phyloP scores from a whole-genome alignment of 2,888 invertebrate species.

The Dorcus hopei region DNA sequence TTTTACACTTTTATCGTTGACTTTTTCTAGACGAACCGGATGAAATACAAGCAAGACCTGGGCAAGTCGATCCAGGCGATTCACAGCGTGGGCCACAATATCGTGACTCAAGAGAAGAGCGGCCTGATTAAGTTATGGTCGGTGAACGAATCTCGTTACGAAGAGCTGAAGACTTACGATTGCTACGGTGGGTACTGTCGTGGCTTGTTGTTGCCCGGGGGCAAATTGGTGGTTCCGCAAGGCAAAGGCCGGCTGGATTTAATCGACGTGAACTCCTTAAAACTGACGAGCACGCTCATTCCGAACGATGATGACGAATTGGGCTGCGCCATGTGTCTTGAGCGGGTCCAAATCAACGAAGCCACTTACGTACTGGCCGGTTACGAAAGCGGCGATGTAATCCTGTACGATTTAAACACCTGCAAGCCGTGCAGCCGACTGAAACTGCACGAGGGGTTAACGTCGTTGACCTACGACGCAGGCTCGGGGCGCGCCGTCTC shows the following conservation, averaged over 20 bases:
- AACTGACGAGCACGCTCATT: slow-evolving; percentile 46
- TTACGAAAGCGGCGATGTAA: slow-evolving; percentile 71
- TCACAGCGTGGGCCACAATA: slow-evolving; percentile 57
- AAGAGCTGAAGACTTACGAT: slow-evolving; percentile 56
- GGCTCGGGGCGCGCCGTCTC: slow-evolving; percentile 64
- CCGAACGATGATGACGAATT: slow-evolving; percentile 49
- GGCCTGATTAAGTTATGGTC: slow-evolving; percentile 68
- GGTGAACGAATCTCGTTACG: slow-evolving; percentile 57
- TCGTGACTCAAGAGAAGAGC: slow-evolving; percentile 74
- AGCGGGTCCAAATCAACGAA: slow-evolving; percentile 50
- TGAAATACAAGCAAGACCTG: slow-evolving; percentile 63
- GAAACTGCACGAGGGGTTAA: slow-evolving; percentile 62
- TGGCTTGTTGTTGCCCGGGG: slow-evolving; percentile 59
- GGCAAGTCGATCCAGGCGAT: slow-evolving; percentile 64
- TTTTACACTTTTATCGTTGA: neutral
- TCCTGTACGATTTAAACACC: slow-evolving; percentile 68
- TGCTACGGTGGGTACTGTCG: slow-evolving; percentile 71
- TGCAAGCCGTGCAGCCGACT: slow-evolving; percentile 57
- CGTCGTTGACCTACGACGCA: slow-evolving; percentile 69
- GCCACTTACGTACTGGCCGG: slow-evolving; percentile 61
- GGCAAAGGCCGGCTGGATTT: slow-evolving; percentile 55
- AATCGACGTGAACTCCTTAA: slow-evolving; percentile 45
- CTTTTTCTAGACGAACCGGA: slow-evolving; percentile 64
- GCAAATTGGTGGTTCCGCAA: slow-evolving; percentile 65
- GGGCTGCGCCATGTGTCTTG: slow-evolving; percentile 67